Evolutionary conservation across 2,888 invertebrate species (phyloP), one percentile per base, ranked within the genome.

Genomic region (Dryobotodes eremita): DNA sequence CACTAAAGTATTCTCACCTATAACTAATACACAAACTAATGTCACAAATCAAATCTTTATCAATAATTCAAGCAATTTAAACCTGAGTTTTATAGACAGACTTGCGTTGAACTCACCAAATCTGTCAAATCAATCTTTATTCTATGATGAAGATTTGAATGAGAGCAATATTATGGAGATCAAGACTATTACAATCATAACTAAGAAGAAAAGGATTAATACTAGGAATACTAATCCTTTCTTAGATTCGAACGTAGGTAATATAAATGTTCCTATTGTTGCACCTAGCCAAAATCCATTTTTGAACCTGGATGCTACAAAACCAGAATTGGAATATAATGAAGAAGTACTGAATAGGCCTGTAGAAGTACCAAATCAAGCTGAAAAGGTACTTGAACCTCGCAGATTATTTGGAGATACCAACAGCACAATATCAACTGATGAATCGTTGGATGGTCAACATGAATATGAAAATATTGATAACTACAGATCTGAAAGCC

Each of bases 81-180:
- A 94, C 80, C 90, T 97, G 55, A 97, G 97, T 89, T 97, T 97
- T 61, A 96, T 97, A 61, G 97, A 97, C 66, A 92, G 95, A 88
- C 91, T 97, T 2, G 96, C 94, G 0, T 82, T 97, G 66, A 94
- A 97, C 66, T 96, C 96, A 0, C 96, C 97, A 0, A 94, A 92
- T 71, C 69, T 90, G 2, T 95, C 96, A 1, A 95, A 96, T 50
- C 95, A 95, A 85, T 96, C 96, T 0, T 84, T 97, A 26, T 96
- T 93, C 80, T 91, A 96, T 3, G 97, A 97, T 77, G 97, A 97
- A 87, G 97, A 97, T 89, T 91, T 97, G 65, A 97, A 97, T 85
- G 97, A 97, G 90, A 97, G 97, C 77, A 97, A 97, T 82, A 97
- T 97, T 42, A 97, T 97, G 97, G 97, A 97, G 86, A 97, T 97